Conservation (phyloP, 2,888 invertebrate genomes). For the Margaritifera margaritifera region DNA sequence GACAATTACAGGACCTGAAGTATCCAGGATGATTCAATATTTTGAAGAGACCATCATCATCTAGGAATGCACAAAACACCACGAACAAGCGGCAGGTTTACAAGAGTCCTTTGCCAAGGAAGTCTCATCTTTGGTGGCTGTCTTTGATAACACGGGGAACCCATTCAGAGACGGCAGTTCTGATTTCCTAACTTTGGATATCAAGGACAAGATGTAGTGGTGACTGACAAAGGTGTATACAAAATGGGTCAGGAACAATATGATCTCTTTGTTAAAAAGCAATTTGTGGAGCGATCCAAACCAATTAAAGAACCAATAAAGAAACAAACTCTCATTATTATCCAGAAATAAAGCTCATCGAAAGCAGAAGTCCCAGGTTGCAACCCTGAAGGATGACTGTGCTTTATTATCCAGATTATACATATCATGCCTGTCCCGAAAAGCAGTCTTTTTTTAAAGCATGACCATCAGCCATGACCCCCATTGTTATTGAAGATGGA, state of each 20-base stretch:
- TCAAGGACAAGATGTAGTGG: constrained; percentile 1
- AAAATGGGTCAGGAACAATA: constrained; percentile 4
- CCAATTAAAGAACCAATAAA: constrained; percentile 3
- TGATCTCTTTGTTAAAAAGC: constrained; percentile 5
- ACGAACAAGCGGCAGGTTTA: not conserved
- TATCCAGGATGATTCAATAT: not conserved
- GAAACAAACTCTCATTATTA: not conserved
- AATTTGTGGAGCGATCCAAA: not conserved
- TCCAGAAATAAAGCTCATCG: not conserved
- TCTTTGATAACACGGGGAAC: constrained; percentile 7
- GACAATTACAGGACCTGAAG: not conserved
- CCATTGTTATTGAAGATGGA: too few species aligned
- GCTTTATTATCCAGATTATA: constrained; percentile 5
- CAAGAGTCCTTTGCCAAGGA: constrained; percentile 3
- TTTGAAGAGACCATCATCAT: not conserved
- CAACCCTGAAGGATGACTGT: not conserved
- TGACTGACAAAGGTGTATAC: constrained; percentile 5
- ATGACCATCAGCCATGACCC: too few species aligned
- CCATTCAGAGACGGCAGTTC: constrained; percentile 10
- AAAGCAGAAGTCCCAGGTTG: not conserved
- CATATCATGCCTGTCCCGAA: constrained; percentile 1
- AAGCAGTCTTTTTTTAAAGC: constrained; percentile 2
- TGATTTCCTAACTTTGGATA: constrained; percentile 6
- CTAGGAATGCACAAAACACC: not conserved
- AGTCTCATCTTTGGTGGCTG: constrained; percentile 2